Evolutionary conservation across 2,113 vertebrate species (phyloP).

Genomic region (Genyomyrus donnyi): DNA sequence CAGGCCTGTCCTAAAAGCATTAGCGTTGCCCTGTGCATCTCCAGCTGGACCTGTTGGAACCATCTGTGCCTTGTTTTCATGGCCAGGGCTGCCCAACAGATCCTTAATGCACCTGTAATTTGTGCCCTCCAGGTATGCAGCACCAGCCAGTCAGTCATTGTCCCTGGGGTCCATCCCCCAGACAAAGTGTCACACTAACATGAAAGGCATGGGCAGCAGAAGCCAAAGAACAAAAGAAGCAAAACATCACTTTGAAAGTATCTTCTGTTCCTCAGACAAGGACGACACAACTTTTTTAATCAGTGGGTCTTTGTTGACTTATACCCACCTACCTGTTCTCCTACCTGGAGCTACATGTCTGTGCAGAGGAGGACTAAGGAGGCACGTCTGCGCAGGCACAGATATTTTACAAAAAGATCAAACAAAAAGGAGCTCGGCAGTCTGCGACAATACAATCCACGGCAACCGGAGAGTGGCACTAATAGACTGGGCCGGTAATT

Average conservation of each 20-base stretch:
- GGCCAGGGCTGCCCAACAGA: background rate
- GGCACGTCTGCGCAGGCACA: conserved; percentile 33
- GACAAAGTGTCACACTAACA: conserved; percentile 62
- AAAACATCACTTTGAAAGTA: conserved; percentile 79
- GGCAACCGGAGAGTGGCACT: conserved; percentile 67
- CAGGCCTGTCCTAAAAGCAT: background rate
- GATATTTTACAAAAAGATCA: conserved; percentile 78
- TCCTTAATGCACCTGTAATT: conserved; percentile 21
- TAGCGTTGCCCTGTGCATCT: background rate
- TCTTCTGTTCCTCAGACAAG: conserved; percentile 76
- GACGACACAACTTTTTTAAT: conserved; percentile 58
- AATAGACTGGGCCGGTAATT: conserved; percentile 62
- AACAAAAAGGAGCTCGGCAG: conserved; percentile 70
- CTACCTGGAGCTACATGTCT: conserved; percentile 15
- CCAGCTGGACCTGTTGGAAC: background rate
- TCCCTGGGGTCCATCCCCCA: conserved; percentile 50
- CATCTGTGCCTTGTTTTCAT: background rate
- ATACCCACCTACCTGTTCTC: background rate
- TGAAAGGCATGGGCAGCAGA: conserved; percentile 78
- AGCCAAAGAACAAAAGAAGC: conserved; percentile 64
- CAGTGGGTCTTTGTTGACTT: conserved; percentile 41
- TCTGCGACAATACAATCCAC: conserved; percentile 57
- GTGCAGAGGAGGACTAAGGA: conserved; percentile 22
- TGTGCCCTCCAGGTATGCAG: conserved; percentile 49
- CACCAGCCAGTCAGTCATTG: conserved; percentile 53